These are phyloP conservation scores for Acrocera orbiculus DNA, from an alignment of 2,888 invertebrate genomes.

Conservation along the genomic window DNA sequence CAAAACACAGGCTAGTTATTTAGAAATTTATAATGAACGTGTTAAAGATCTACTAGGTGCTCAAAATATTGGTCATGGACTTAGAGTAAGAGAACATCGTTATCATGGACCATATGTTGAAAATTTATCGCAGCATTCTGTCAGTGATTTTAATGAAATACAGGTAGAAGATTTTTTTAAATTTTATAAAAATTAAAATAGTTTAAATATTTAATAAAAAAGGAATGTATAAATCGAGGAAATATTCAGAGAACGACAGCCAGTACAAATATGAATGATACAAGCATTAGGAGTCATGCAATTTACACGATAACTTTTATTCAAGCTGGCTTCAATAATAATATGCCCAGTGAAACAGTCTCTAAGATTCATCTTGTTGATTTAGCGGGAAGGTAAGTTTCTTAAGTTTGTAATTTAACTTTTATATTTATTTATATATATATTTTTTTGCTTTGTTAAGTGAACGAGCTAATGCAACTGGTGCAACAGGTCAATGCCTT, in stretches of 20 bases:
- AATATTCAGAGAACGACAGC: constrained; percentile 73
- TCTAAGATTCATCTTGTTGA: constrained; percentile 82
- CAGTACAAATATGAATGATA: constrained; percentile 83
- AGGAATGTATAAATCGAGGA: constrained; percentile 64
- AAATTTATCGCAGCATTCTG: constrained; percentile 67
- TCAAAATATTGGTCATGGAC: constrained; percentile 43
- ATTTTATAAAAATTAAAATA: neutral
- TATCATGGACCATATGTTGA: constrained; percentile 71
- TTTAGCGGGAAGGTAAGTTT: constrained; percentile 60
- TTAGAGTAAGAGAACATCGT: constrained; percentile 65
- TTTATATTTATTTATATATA: constrained; percentile 1
- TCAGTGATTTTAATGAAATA: constrained; percentile 72
- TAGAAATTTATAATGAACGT: constrained; percentile 73
- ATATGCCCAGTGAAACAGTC: constrained; percentile 76
- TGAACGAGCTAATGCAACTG: constrained; percentile 74
- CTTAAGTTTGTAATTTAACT: too few relatives aligned
- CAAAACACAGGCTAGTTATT: constrained; percentile 70
- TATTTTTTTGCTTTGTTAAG: too few relatives aligned
- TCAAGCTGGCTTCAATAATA: constrained; percentile 70
- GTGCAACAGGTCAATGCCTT: constrained; percentile 75
- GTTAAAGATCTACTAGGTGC: constrained; percentile 52
- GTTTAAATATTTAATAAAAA: too few relatives aligned
- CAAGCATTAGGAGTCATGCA: constrained; percentile 78
- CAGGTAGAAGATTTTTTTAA: constrained; percentile 35
- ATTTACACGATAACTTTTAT: constrained; percentile 83